A percentile compares a stretch with the other conserved stretches of the same genome.
Conservation (phyloP, 2,888 invertebrate species). For the Zhengitettix transpicula region DNA sequence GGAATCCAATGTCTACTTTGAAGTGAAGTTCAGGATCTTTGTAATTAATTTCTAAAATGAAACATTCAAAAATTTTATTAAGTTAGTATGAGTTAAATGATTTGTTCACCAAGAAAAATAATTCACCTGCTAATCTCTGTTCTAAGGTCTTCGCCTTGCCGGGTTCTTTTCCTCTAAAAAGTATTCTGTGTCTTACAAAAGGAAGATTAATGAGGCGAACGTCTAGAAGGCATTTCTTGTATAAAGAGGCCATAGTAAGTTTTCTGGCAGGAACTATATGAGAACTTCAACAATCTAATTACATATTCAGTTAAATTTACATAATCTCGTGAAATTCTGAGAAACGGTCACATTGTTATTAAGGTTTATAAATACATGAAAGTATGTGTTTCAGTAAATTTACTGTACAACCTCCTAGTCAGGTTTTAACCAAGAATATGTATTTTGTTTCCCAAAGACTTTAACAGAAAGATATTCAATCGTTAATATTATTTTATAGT, state of each 20-base stretch:
- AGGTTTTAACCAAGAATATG: no score
- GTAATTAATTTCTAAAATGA: constrained; percentile 27
- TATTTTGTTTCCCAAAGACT: no score
- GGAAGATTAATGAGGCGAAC: neutral
- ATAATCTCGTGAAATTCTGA: no score
- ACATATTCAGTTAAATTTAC: no score
- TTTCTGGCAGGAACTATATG: neutral
- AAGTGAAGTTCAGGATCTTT: constrained; percentile 36
- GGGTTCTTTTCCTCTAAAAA: constrained; percentile 53
- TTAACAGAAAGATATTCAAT: no score
- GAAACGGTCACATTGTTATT: no score
- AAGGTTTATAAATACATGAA: no score
- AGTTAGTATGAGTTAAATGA: constrained; percentile 28
- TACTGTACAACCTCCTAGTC: no score
- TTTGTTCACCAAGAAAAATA: constrained; percentile 18
- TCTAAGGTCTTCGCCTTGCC: constrained; percentile 46
- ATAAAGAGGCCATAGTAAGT: constrained; percentile 1
- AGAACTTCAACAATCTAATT: no score
- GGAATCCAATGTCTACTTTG: constrained; percentile 47
- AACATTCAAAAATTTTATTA: constrained; percentile 13
- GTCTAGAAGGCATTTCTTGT: constrained; percentile 1
- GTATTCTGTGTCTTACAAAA: constrained; percentile 33
- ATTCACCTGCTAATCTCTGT: constrained; percentile 46
- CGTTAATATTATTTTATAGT: no score
- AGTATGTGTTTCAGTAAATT: no score